These are phyloP conservation scores for Hylyphantes graminicola DNA, from an alignment of 1,140 invertebrate species.

Conservation along the genomic window DNA sequence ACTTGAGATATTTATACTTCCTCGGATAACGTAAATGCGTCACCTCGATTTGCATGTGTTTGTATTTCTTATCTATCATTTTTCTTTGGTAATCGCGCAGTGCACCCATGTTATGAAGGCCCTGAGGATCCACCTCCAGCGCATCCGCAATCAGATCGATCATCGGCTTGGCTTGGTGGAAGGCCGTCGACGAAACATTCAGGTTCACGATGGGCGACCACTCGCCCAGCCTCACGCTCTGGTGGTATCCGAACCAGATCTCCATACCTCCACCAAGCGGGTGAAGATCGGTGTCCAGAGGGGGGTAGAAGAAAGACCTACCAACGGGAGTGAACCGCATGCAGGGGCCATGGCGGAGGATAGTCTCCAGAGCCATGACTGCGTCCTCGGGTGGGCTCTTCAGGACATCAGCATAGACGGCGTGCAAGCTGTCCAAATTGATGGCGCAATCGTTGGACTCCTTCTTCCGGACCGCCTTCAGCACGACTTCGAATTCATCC, in stretches of 20 bases:
- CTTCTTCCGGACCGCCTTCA: slow-evolving; percentile 38
- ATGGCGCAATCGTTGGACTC: slow-evolving; percentile 26
- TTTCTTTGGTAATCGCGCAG: no score
- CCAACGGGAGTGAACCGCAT: slow-evolving; percentile 46
- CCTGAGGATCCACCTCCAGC: not conserved
- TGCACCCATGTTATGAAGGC: no score
- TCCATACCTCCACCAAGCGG: slow-evolving; percentile 34
- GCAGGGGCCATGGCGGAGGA: slow-evolving; percentile 50
- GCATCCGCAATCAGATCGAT: slow-evolving; percentile 3
- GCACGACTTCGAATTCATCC: not conserved
- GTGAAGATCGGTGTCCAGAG: not conserved
- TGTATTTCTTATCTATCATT: slow-evolving; percentile 37
- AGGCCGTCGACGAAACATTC: slow-evolving; percentile 39
- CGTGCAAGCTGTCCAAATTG: slow-evolving; percentile 48
- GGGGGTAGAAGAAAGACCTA: slow-evolving; percentile 42
- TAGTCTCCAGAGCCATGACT: slow-evolving; percentile 51
- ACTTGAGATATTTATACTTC: slow-evolving; percentile 48
- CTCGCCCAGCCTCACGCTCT: slow-evolving; percentile 40
- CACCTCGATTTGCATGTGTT: slow-evolving; percentile 52
- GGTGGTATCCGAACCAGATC: slow-evolving; percentile 59
- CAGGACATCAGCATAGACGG: slow-evolving; percentile 20
- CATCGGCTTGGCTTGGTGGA: slow-evolving; percentile 7
- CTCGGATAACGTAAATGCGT: slow-evolving; percentile 57
- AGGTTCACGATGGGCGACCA: slow-evolving; percentile 52
- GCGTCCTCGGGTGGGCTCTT: slow-evolving; percentile 27